These are phyloP conservation scores for Trematomus loennbergii DNA, from an alignment of 2,113 vertebrate species.

Conservation along the genomic window DNA sequence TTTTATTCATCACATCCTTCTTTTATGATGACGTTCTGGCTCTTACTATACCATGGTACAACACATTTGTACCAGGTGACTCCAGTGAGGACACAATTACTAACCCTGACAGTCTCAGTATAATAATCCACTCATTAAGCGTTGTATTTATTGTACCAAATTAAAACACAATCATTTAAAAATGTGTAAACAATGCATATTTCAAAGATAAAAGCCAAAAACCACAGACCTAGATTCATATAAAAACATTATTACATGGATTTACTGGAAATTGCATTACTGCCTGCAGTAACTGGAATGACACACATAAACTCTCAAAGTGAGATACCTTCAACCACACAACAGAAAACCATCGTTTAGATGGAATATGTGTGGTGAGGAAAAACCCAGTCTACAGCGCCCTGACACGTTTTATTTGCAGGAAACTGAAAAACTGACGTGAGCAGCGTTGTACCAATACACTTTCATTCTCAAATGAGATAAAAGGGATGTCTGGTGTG, in stretches of 20 bases:
- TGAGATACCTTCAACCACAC: constrained; percentile 54
- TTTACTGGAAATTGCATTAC: constrained; percentile 32
- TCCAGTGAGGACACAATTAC: neutral
- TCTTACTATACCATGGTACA: neutral
- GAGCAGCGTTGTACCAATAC: neutral
- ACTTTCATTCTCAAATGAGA: constrained; percentile 19
- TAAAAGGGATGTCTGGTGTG: neutral
- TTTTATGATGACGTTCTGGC: neutral
- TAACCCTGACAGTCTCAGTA: too few species aligned
- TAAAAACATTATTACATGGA: constrained; percentile 10
- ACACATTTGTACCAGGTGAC: neutral
- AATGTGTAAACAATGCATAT: neutral
- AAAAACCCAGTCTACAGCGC: constrained; percentile 48
- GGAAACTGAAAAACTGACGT: constrained; percentile 60
- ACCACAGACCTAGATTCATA: neutral
- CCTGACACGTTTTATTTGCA: constrained; percentile 38
- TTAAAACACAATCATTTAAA: neutral
- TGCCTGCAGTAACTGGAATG: constrained; percentile 32
- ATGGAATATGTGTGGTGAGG: constrained; percentile 53
- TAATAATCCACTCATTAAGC: neutral
- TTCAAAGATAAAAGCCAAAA: neutral
- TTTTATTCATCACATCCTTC: constrained; percentile 21
- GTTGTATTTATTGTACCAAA: neutral
- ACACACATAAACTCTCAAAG: constrained; percentile 53
- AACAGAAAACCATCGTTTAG: constrained; percentile 35